Conservation (phyloP, 2,888 invertebrate genomes). For the Apotomis capreana region DNA sequence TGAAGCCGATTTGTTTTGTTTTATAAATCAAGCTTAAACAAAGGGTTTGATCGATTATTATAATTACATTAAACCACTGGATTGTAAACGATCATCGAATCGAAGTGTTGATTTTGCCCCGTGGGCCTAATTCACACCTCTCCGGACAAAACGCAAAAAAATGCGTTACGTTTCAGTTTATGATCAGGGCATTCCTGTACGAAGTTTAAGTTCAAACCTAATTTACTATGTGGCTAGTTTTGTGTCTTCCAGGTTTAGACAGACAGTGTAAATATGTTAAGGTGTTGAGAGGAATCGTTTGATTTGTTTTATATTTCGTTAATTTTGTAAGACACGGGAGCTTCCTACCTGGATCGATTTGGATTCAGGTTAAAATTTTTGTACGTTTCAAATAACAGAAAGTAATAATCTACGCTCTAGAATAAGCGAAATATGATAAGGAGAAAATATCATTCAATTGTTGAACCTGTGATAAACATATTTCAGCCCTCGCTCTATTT, state of each 20-base stretch:
- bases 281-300: conserved; percentile 39
- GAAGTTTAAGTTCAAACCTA: background rate
- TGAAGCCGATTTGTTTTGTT: background rate
- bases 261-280: conserved; percentile 44
- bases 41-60: conserved; percentile 58
- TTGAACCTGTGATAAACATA: no score
- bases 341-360: conserved; percentile 27
- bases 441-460: no score
- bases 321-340: conserved; percentile 33
- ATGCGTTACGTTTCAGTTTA: conserved; percentile 46
- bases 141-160: conserved; percentile 22
- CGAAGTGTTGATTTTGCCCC: conserved; percentile 66
- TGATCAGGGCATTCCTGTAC: conserved; percentile 1
- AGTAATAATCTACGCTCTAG: no score
- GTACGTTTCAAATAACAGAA: background rate
- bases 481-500: no score
- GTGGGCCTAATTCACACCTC: conserved; percentile 61
- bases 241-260: conserved; percentile 39
- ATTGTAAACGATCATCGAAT: conserved; percentile 52
- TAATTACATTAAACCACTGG: conserved; percentile 58
- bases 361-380: background rate
- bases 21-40: conserved; percentile 25
- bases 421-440: no score
- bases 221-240: background rate
- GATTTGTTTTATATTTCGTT: conserved; percentile 27